phyloP scores from a whole-genome alignment of 2,888 invertebrate genomes.

The Ferdinandea cuprea region DNA sequence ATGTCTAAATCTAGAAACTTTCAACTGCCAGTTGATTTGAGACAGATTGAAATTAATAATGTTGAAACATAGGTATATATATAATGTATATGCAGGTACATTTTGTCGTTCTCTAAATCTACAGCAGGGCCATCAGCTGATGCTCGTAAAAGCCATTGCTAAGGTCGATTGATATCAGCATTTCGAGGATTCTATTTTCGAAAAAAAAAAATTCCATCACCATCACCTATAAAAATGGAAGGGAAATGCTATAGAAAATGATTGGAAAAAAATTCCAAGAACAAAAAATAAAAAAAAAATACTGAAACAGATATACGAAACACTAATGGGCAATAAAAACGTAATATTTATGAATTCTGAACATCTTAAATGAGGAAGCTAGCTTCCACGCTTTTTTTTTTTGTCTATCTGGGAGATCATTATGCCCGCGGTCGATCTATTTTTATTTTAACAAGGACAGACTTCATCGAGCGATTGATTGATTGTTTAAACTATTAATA shows the following conservation, averaged over 20 bases:
- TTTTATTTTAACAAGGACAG: constrained; percentile 32
- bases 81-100: background rate
- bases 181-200: constrained; percentile 3
- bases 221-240: background rate
- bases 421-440: constrained; percentile 8
- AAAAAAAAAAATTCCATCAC: constrained; percentile 5
- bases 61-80: background rate
- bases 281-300: too few species aligned
- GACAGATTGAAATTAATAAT: background rate
- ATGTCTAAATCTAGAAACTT: constrained; percentile 3
- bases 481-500: constrained; percentile 8
- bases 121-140: background rate
- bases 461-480: constrained; percentile 19
- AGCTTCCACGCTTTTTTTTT: background rate
- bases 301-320: background rate
- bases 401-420: constrained; percentile 3
- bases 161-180: background rate
- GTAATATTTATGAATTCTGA: constrained; percentile 1
- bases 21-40: background rate
- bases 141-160: background rate
- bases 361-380: background rate
- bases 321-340: constrained; percentile 6
- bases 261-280: constrained; percentile 1
- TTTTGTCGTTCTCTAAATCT: background rate
- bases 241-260: background rate